Percentiles rank a stretch among this genome's conserved stretches.
Conservation (phyloP, 1,140 invertebrate species). For the Rhagoletis zephyria region DNA sequence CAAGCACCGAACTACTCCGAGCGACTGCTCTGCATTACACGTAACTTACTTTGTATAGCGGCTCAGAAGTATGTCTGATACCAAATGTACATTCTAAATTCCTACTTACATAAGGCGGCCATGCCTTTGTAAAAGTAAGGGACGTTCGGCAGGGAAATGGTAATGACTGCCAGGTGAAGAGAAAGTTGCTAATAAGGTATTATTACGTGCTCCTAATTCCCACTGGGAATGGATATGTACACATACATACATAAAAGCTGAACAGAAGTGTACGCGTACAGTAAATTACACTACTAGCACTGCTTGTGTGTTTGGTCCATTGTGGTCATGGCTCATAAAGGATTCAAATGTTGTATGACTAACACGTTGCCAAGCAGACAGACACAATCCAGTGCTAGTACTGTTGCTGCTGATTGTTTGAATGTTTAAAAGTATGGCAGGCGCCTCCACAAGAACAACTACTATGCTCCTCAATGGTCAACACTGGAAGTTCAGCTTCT, state of each 20-base stretch:
- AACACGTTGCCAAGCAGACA: neutral
- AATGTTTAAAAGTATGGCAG: conserved; percentile 6
- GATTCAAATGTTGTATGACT: conserved; percentile 64
- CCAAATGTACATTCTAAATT: no score
- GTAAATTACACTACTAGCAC: neutral
- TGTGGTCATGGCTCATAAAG: conserved; percentile 70
- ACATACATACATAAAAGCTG: neutral
- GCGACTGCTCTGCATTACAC: no score
- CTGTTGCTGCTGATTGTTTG: conserved; percentile 51
- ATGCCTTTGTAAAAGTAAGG: no score
- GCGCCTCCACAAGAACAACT: neutral
- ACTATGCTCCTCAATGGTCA: neutral
- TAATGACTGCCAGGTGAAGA: no score
- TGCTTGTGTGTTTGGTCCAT: conserved; percentile 50
- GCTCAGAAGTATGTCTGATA: no score
- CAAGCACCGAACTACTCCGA: no score
- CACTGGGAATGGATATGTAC: neutral
- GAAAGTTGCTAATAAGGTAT: no score
- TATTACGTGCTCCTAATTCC: no score
- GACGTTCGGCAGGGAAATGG: no score
- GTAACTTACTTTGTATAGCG: no score
- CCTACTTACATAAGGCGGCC: no score
- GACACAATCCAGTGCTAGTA: conserved; percentile 31
- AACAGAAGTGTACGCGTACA: neutral
- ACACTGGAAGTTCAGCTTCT: neutral